Evolutionary conservation across 2,888 invertebrate species (phyloP).

Genomic region (Leptopilina syphax): DNA sequence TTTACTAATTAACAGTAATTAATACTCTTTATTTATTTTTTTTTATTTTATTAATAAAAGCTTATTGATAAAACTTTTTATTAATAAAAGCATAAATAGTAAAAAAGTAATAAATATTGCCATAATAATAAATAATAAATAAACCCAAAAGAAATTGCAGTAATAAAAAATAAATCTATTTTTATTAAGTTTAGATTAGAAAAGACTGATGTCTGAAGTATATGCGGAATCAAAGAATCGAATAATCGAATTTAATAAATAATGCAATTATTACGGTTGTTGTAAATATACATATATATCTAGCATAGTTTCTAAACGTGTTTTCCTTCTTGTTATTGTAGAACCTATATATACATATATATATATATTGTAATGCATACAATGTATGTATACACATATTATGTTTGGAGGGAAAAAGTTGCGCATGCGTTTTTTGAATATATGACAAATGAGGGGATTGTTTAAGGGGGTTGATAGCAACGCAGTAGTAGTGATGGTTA

Average conservation of each 20-base stretch:
- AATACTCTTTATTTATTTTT: too few species aligned
- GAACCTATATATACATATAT: background rate
- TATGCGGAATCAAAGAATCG: background rate
- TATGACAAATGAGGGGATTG: background rate
- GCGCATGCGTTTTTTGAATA: background rate
- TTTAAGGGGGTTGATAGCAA: conserved; percentile 55
- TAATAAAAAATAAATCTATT: too few species aligned
- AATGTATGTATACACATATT: too few species aligned
- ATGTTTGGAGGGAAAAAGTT: background rate
- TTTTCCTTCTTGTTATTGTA: background rate
- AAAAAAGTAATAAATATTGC: too few species aligned
- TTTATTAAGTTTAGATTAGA: background rate
- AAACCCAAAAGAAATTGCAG: too few species aligned
- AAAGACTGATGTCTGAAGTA: too few species aligned
- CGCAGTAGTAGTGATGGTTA: conserved; percentile 70
- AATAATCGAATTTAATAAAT: background rate
- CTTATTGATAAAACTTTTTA: too few species aligned
- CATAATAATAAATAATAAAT: too few species aligned
- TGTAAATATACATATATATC: background rate
- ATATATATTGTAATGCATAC: too few species aligned
- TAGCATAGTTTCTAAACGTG: background rate
- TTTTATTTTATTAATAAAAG: too few species aligned
- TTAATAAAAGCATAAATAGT: too few species aligned
- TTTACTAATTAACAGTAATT: too few species aligned
- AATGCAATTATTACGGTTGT: background rate